Evolutionary conservation across 2,797 vertebrate species (phyloP).

Genomic region (Hyperoplus lanceolatus): DNA sequence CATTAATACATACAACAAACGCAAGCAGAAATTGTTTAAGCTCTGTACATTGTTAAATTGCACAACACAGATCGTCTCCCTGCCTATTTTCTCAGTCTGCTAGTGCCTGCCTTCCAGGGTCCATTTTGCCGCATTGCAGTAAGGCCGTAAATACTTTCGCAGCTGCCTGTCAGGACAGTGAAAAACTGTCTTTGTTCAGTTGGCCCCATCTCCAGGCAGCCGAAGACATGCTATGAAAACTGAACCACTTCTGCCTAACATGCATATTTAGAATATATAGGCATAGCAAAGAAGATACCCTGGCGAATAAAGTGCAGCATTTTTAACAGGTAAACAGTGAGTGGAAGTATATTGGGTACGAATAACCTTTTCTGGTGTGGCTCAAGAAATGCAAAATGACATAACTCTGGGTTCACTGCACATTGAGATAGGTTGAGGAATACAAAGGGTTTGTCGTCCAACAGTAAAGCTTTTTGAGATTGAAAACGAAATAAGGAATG

Average conservation of each 20-base stretch:
- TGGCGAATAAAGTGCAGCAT: not conserved
- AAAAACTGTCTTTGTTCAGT: constrained; percentile 99
- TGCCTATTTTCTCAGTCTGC: constrained; percentile 34
- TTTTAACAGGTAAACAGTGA: not conserved
- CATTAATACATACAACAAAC: constrained; percentile 3
- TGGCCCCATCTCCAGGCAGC: constrained; percentile 85
- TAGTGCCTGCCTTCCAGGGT: constrained; percentile 76
- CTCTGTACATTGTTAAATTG: not conserved
- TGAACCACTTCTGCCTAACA: constrained; percentile 41
- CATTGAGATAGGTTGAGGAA: too few relatives aligned
- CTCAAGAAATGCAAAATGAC: not conserved
- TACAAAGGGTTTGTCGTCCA: not conserved
- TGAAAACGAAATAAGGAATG: not conserved
- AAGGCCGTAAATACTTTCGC: constrained; percentile 99
- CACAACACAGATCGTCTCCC: not conserved
- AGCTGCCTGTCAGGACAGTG: constrained; percentile 98
- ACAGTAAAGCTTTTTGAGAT: not conserved
- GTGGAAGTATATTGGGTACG: not conserved
- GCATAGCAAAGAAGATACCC: constrained; percentile 6
- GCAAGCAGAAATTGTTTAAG: not conserved
- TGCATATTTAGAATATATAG: constrained; percentile 25
- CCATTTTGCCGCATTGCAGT: constrained; percentile 96
- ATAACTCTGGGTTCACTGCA: not conserved
- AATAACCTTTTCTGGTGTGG: too few relatives aligned
- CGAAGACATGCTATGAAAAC: constrained; percentile 82